A percentile compares a stretch with the other conserved stretches of the same genome.
Evolutionary conservation across 1,140 invertebrate species (phyloP).

Genomic region (Monomorium pharaonis): DNA sequence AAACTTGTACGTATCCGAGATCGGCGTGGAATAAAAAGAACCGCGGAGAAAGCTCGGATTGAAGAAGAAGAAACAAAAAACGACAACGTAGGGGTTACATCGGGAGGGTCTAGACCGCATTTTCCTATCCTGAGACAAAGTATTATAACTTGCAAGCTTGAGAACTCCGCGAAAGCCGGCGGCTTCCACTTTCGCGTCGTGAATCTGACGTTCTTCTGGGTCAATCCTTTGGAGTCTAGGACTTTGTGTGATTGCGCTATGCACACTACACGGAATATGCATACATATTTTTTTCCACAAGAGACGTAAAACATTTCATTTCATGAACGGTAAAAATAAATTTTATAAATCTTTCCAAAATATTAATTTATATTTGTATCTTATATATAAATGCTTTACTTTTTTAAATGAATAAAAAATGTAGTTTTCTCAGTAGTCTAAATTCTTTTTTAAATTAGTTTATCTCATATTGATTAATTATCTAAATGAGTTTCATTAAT

Average conservation of each 20-base stretch:
- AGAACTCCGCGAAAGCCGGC: slow-evolving; percentile 39
- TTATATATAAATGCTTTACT: not conserved
- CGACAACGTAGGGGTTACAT: not conserved
- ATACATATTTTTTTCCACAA: not conserved
- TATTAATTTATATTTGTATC: not conserved
- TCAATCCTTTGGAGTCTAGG: slow-evolving; percentile 58
- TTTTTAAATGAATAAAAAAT: not conserved
- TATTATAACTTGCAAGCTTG: slow-evolving; percentile 60
- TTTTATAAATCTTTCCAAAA: slow-evolving; percentile 15
- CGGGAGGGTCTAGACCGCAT: slow-evolving; percentile 18
- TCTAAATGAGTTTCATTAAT: not conserved
- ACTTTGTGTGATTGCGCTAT: slow-evolving; percentile 41
- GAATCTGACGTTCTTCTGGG: slow-evolving; percentile 28
- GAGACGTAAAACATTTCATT: not conserved
- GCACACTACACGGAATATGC: not conserved
- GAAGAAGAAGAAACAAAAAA: slow-evolving; percentile 28
- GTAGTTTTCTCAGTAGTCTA: not conserved
- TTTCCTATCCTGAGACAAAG: slow-evolving; percentile 57
- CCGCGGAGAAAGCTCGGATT: not conserved
- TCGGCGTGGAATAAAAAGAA: slow-evolving; percentile 18
- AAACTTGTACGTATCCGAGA: slow-evolving; percentile 42
- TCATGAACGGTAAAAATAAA: not conserved
- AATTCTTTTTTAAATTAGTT: not conserved
- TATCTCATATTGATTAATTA: not conserved
- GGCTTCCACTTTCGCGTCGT: not conserved